phyloP scores from a whole-genome alignment of 2,888 invertebrate genomes.

The Zeuzera pyrina region DNA sequence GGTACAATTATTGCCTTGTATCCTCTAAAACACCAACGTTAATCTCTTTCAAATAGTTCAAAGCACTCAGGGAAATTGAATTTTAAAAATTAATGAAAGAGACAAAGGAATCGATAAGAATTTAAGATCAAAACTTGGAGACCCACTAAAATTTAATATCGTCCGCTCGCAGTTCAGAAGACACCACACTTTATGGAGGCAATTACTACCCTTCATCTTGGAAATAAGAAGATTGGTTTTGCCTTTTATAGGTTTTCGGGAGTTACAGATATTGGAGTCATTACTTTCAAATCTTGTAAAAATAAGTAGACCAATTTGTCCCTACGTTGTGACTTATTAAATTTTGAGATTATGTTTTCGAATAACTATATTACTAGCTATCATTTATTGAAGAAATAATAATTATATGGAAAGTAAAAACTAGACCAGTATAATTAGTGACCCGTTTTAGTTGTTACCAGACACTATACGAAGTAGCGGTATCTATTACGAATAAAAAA shows the following conservation, averaged over 20 bases:
- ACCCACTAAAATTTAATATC: conserved; percentile 63
- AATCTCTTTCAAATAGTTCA: conserved; percentile 40
- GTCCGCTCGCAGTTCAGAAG: conserved; percentile 41
- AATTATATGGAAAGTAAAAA: too few relatives aligned
- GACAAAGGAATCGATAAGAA: conserved; percentile 44
- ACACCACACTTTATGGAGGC: conserved; percentile 60
- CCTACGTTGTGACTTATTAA: too few relatives aligned
- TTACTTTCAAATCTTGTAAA: conserved; percentile 36
- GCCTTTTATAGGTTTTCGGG: conserved; percentile 50
- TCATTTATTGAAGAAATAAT: too few relatives aligned
- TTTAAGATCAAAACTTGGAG: conserved; percentile 47
- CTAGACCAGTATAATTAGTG: too few relatives aligned
- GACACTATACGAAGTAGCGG: too few relatives aligned
- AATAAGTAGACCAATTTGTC: too few relatives aligned
- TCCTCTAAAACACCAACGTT: conserved; percentile 23
- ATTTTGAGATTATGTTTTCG: too few relatives aligned
- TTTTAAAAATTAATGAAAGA: conserved; percentile 44
- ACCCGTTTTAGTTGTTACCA: too few relatives aligned
- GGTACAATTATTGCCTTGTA: conserved; percentile 16
- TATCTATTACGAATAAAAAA: too few relatives aligned
- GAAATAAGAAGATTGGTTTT: conserved; percentile 57
- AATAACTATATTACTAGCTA: too few relatives aligned
- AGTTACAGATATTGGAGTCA: conserved; percentile 40
- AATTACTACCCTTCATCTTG: conserved; percentile 64
- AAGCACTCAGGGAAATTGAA: conserved; percentile 36